Percentiles rank a stretch among this genome's conserved stretches.
phyloP scores from a whole-genome alignment of 2,797 vertebrate species.

The Fistularia tabacaria region DNA sequence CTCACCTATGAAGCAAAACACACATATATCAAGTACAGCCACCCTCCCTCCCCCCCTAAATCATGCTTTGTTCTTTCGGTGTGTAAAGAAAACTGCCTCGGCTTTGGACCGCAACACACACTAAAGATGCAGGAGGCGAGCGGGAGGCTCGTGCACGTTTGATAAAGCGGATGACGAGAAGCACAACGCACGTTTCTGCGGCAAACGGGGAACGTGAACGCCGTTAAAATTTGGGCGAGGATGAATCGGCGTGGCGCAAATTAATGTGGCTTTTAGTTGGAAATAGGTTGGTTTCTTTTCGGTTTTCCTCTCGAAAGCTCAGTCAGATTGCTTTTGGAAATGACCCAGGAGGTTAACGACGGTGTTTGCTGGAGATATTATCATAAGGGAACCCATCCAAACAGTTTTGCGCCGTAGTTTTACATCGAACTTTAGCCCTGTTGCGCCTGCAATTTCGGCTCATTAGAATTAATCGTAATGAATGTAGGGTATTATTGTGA shows the following conservation, averaged over 20 bases:
- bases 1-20: constrained; percentile 74
- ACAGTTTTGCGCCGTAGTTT: constrained; percentile 48
- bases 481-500: constrained; percentile 25
- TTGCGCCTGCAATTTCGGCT: constrained; percentile 27
- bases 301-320: too few relatives aligned
- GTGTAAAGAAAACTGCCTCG: constrained; percentile 58
- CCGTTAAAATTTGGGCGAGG: too few relatives aligned
- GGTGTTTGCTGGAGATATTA: constrained; percentile 46
- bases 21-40: constrained; percentile 67
- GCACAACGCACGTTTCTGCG: too few relatives aligned
- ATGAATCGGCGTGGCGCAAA: too few relatives aligned
- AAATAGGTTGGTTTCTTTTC: too few relatives aligned
- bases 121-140: constrained; percentile 20
- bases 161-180: too few relatives aligned
- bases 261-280: too few relatives aligned
- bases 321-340: constrained; percentile 13
- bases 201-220: too few relatives aligned
- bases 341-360: constrained; percentile 46
- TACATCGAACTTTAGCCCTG: constrained; percentile 32
- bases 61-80: constrained; percentile 68
- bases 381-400: constrained; percentile 47
- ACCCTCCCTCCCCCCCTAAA: constrained; percentile 66
- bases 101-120: constrained; percentile 53
- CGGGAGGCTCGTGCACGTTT: constrained; percentile 7
- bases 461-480: constrained; percentile 36